Evolutionary conservation across 2,113 vertebrate genomes (phyloP).

Genomic region (Cariama cristata): DNA sequence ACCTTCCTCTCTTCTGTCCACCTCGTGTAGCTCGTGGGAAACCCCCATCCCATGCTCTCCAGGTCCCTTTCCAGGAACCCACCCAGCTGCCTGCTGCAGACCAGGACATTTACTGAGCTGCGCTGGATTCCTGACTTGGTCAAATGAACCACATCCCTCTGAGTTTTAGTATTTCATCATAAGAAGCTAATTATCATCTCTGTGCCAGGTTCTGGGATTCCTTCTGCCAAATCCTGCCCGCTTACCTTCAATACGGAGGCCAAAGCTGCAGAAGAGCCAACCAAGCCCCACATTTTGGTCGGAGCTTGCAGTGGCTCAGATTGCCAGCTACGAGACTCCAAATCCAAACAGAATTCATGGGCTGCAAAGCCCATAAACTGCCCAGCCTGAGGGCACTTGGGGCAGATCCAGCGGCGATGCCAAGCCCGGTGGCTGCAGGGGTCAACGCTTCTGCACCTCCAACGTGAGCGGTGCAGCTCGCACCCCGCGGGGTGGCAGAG

Average conservation of each 20-base stretch:
- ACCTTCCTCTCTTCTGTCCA: neutral
- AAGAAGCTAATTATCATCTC: neutral
- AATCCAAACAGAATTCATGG: neutral
- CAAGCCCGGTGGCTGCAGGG: fast-evolving
- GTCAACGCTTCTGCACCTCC: fast-evolving
- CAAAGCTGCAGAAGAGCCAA: neutral
- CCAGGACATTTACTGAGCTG: fast-evolving
- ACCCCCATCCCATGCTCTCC: neutral
- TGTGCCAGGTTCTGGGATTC: neutral
- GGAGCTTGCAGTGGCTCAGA: neutral
- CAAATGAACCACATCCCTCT: neutral
- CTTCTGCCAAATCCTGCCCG: neutral
- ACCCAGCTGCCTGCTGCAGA: fast-evolving
- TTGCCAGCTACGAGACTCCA: neutral
- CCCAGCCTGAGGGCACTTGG: neutral
- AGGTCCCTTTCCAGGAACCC: neutral
- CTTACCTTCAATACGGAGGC: neutral
- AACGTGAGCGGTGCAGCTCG: fast-evolving
- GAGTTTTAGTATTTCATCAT: neutral
- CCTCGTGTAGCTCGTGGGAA: neutral
- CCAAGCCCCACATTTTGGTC: neutral
- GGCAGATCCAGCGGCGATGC: fast-evolving
- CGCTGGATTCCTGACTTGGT: neutral
- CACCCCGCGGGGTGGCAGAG: fast-evolving
- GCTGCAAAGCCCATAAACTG: neutral